A percentile compares a stretch with the other conserved stretches of the same genome.
Evolutionary conservation across 2,888 invertebrate genomes (phyloP).

Genomic region (Aproaerema taeniolella): DNA sequence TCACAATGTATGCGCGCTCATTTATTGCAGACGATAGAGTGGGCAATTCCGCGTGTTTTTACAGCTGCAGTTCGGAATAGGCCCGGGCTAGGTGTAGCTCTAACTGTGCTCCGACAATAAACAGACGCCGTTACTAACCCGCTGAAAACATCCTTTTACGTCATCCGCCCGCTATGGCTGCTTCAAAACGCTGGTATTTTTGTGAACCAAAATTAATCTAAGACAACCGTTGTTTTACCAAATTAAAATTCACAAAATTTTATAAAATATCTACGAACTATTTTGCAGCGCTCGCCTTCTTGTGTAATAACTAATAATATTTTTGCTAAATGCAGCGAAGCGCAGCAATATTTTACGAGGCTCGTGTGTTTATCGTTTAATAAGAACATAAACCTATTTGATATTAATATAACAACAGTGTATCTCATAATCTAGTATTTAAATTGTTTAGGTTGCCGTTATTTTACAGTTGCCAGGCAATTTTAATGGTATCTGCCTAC

Average conservation of each 20-base stretch:
- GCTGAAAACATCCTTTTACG: slow-evolving; percentile 77
- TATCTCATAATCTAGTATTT: slow-evolving; percentile 2
- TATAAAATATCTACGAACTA: slow-evolving; percentile 32
- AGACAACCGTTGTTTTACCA: no score
- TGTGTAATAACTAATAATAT: no score
- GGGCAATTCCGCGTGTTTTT: slow-evolving; percentile 63
- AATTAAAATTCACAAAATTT: background rate
- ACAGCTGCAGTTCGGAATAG: slow-evolving; percentile 55
- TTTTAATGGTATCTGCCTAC: no score
- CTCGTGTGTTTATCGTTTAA: slow-evolving; percentile 20
- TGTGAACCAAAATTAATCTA: no score
- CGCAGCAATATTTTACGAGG: slow-evolving; percentile 26
- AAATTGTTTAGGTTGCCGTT: no score
- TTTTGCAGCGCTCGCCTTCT: no score
- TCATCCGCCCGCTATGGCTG: slow-evolving; percentile 65
- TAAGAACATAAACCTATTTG: slow-evolving; percentile 26
- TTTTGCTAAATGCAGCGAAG: slow-evolving; percentile 4
- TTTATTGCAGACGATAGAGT: slow-evolving; percentile 48
- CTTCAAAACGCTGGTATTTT: slow-evolving; percentile 32
- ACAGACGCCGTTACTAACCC: slow-evolving; percentile 68
- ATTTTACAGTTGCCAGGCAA: no score
- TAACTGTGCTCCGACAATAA: slow-evolving; percentile 69
- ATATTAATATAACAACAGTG: slow-evolving; percentile 15
- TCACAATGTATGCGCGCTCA: slow-evolving; percentile 39
- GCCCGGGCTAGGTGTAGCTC: slow-evolving; percentile 56